Conservation (phyloP, 2,113 vertebrate genomes). For the Cathartes aura region DNA sequence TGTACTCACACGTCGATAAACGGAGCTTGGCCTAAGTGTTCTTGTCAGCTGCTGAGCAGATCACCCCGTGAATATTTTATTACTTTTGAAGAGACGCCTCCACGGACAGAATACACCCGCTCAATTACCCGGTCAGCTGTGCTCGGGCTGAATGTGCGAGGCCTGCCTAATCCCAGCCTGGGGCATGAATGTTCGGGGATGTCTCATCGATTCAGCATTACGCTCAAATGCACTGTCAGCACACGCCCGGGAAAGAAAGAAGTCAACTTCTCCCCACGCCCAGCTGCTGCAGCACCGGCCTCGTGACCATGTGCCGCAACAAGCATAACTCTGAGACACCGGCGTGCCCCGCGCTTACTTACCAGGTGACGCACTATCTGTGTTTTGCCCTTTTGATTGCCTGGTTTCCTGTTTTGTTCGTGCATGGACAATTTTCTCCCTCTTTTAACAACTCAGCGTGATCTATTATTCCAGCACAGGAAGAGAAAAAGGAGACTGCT, state of each 20-base stretch:
- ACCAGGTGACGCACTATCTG: not conserved
- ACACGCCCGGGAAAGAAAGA: not conserved
- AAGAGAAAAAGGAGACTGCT: not conserved
- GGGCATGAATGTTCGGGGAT: rapidly evolving
- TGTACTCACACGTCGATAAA: rapidly evolving
- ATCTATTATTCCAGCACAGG: not conserved
- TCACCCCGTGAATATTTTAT: not conserved
- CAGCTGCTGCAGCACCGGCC: rapidly evolving
- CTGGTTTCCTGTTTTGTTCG: conserved; percentile 41
- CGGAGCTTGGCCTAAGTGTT: not conserved
- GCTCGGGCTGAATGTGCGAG: rapidly evolving
- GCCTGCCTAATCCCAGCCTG: not conserved
- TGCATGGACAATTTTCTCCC: not conserved
- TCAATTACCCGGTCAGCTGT: not conserved
- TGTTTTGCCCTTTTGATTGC: not conserved
- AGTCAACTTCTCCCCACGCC: not conserved
- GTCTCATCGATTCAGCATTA: not conserved
- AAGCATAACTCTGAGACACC: rapidly evolving
- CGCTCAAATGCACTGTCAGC: not conserved
- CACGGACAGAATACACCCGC: rapidly evolving
- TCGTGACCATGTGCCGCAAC: rapidly evolving
- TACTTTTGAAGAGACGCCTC: not conserved
- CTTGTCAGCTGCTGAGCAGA: not conserved
- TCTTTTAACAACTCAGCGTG: not conserved
- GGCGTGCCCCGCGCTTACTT: rapidly evolving